Base-by-base conservation (phyloP, 2,888 invertebrate species). In the Metallyticus violacea region DNA sequence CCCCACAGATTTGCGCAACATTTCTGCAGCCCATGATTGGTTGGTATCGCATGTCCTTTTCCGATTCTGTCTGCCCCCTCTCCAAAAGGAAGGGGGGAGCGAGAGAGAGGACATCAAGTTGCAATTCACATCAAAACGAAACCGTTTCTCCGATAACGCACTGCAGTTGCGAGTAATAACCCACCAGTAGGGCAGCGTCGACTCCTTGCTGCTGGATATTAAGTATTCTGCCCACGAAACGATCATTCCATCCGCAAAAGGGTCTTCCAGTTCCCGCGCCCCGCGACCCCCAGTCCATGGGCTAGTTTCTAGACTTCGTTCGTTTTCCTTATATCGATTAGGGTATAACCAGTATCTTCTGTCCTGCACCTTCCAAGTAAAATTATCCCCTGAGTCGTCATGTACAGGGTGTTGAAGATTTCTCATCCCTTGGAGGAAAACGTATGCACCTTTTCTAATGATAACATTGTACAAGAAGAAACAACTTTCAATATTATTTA, bases 201-300 rank as follows among this genome's bases (percentile, higher is more conserved):
- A 62, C 40, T 62, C 40, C 40, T 62, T 62, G 40, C 40, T 62
- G 2, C 79, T 79, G 26, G 27, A 81, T 29, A 77, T 83, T 83
- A 77, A 77, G 83, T 22, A 83, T 83, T 83, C 83, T 28, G 29
- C n/a, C 29, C 83, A 29, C 83, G 83, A 25, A 83, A 29, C 29
- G 77, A 77, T 83, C 83, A 83, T 83, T 83, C 83, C 77, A 26
- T 29, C 22, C 29, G 40, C 40, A 62, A 62, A 62, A 62, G 40
- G 40, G 40, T 62, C 40, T 9, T 62, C 40, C 15, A 62, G 40
- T 62, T 22, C 40, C 40, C 40, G 40, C 40, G 22, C 40, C 40
- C 40, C 15, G 40, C 40, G 40, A 62, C 40, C 40, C 40, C 40
- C 40, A 62, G 40, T 22, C 40, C 40, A 62, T 15, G 40, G 40